phyloP scores from a whole-genome alignment of 2,888 invertebrate species.

The Polydrusus pterygomalis region DNA sequence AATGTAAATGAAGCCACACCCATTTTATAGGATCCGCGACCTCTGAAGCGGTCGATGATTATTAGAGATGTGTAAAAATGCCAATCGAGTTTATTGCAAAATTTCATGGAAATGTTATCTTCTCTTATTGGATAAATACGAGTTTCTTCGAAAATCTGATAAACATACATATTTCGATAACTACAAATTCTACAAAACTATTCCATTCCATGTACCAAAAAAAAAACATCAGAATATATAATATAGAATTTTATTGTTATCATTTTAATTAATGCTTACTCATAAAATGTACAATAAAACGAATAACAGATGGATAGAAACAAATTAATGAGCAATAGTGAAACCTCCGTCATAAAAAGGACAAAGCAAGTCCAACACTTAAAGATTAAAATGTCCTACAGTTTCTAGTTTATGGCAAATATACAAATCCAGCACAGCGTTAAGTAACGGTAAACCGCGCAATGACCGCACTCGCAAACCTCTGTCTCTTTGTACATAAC shows the following conservation, averaged over 20 bases:
- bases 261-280: slow-evolving; percentile 71
- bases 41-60: slow-evolving; percentile 13
- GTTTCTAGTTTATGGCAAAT: slow-evolving; percentile 70
- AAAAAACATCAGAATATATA: slow-evolving; percentile 68
- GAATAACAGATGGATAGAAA: slow-evolving; percentile 73
- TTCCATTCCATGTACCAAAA: too few species aligned
- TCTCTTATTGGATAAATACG: background rate
- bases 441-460: slow-evolving; percentile 64
- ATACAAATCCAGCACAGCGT: slow-evolving; percentile 71
- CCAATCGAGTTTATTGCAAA: background rate
- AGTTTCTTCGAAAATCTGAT: background rate
- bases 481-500: slow-evolving; percentile 64
- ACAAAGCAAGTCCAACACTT: slow-evolving; percentile 67
- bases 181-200: too few species aligned
- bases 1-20: slow-evolving; percentile 39
- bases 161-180: background rate
- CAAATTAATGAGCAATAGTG: slow-evolving; percentile 73
- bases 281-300: slow-evolving; percentile 73
- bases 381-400: slow-evolving; percentile 62
- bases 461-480: slow-evolving; percentile 71
- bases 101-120: slow-evolving; percentile 5
- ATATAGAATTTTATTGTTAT: slow-evolving; percentile 73
- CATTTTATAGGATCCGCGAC: slow-evolving; percentile 34
- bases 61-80: background rate
- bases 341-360: slow-evolving; percentile 71